phyloP scores from a whole-genome alignment of 2,888 invertebrate genomes.

The Cryptus viduatorius region DNA sequence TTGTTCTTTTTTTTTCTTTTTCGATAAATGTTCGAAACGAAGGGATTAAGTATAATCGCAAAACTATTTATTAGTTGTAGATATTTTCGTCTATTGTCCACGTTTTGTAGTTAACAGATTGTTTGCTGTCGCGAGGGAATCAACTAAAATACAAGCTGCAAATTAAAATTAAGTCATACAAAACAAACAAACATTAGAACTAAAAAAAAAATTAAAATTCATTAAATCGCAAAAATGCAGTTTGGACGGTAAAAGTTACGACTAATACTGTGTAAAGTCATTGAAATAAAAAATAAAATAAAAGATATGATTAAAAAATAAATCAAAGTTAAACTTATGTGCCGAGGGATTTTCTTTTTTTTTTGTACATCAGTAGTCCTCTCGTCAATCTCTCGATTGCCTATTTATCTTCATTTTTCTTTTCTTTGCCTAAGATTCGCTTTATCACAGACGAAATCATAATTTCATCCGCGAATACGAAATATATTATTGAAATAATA shows the following conservation, averaged over 20 bases:
- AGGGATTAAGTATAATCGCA: conserved; percentile 38
- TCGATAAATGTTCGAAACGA: not conserved
- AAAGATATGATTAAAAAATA: conserved; percentile 45
- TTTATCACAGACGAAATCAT: conserved; percentile 52
- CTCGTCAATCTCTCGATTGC: conserved; percentile 48
- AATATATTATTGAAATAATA: conserved; percentile 38
- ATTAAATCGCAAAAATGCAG: conserved; percentile 75
- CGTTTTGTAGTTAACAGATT: conserved; percentile 31
- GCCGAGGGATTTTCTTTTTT: conserved; percentile 59
- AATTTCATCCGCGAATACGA: conserved; percentile 52
- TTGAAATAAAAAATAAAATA: conserved; percentile 64
- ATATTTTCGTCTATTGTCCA: conserved; percentile 47
- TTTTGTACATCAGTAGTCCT: conserved; percentile 69
- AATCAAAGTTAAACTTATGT: conserved; percentile 70
- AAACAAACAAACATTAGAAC: conserved; percentile 71
- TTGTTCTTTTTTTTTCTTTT: not conserved
- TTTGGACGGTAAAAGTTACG: conserved; percentile 83
- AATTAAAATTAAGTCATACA: conserved; percentile 64
- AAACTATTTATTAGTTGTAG: conserved; percentile 46
- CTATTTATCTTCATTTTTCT: conserved; percentile 22
- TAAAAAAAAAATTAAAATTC: conserved; percentile 70
- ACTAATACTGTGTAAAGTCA: conserved; percentile 79
- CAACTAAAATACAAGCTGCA: conserved; percentile 46
- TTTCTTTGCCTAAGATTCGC: conserved; percentile 15
- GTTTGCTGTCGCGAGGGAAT: conserved; percentile 19